Base-by-base conservation (phyloP, 1,140 invertebrate genomes). In the Pseudoatta argentina region DNA sequence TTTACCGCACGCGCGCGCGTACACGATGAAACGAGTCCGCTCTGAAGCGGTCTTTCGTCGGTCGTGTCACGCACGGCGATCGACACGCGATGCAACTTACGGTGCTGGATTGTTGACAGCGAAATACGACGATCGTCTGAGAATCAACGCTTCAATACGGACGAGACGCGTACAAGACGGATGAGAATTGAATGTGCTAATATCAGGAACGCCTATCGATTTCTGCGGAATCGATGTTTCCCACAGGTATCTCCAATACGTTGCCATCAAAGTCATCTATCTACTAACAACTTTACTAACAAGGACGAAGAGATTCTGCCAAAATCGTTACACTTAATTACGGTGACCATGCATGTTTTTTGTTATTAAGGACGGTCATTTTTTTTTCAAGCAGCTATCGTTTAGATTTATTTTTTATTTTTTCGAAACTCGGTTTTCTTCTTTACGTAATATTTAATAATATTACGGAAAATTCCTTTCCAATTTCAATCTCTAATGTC, bases 31-130 rank as follows among this genome's bases (percentile, higher is more conserved):
- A 78, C 73, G 34, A 78, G 7, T 21, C 21, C 5, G 73, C 48
- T 27, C 27, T 30, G n/a, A 8, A 61, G 51, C 63, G 34, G 7
- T 8, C 27, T 86, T 86, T 81, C 85, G 53, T 81, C 61, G 79
- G 7, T 16, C 64, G 59, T 66, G 83, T 86, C 85, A 81, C 76
- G 85, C 85, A 86, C 85, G 21, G 48, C 76, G 63, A 81, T 81
- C 51, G 85, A 59, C 85, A 86, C 64, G 76, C 85, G 77, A 86
- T 69, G 48, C 64, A 24, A 61, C 34, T 30, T 72, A 27, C 48
- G 34, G 18, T 18, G 44, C 30, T 30, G 53, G 72, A 75, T 39
- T n/a, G 72, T 59, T 59, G 34, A 75, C 72, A 59, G 66, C 34
- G 12, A 69, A 48, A 48, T 30, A 67, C 24, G 18, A 51, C 75